phyloP scores from a whole-genome alignment of 2,113 vertebrate genomes.

The Colinus virginianus region DNA sequence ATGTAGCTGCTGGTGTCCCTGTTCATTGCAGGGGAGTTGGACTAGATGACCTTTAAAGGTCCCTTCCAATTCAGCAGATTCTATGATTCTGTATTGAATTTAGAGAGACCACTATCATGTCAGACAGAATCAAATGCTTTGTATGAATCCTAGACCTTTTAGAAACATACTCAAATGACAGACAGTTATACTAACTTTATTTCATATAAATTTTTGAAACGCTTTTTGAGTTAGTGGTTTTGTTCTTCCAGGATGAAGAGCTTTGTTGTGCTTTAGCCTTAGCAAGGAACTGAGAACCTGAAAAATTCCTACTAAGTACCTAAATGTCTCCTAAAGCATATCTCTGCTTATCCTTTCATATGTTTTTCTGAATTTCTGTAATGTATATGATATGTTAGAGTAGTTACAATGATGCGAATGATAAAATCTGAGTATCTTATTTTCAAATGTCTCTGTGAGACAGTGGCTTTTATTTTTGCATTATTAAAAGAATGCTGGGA shows the following conservation, averaged over 20 bases:
- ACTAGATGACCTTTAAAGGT: too few species aligned
- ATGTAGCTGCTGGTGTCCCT: too few species aligned
- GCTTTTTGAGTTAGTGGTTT: neutral
- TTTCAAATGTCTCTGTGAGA: neutral
- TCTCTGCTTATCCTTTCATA: neutral
- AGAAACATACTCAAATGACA: neutral
- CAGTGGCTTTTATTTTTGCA: neutral
- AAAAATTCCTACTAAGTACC: neutral
- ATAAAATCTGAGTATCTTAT: neutral
- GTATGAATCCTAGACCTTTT: neutral
- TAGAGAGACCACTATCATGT: neutral
- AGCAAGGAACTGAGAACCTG: neutral
- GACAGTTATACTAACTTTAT: neutral
- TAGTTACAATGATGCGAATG: neutral
- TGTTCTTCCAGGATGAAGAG: neutral
- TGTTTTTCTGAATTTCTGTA: neutral
- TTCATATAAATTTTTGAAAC: neutral
- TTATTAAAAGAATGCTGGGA: neutral
- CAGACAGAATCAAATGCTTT: too few species aligned
- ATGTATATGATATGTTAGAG: fast-evolving
- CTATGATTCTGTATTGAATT: neutral
- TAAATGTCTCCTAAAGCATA: neutral
- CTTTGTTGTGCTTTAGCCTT: neutral
- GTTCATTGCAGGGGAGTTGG: too few species aligned
- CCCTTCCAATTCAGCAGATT: too few species aligned